Evolutionary conservation across 23 tunicate genomes (phyloP), one percentile per base, ranked within the genome.

Genomic region (Oikopleura albicans): DNA sequence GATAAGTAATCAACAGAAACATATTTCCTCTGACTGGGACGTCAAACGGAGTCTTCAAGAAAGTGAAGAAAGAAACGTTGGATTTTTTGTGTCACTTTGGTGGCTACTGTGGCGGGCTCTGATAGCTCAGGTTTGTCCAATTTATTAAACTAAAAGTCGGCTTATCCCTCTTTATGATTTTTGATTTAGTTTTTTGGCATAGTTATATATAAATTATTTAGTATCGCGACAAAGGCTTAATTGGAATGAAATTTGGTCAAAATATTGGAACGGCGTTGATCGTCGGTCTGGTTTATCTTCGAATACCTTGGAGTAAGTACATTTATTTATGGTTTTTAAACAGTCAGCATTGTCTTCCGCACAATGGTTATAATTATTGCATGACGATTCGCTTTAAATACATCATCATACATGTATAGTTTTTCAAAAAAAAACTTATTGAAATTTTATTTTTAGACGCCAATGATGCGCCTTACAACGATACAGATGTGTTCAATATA

Each of bases 251-350:
- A 29, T 71, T 71, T 27, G 79, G 79, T 22, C 79, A 71, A 29
- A 71, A 71, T 29, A 27, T 71, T 71, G 79, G 79, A 71, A 88
- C 87, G 31, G 91, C 88, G 39, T 39, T 91, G 36, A 86, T 91
- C 39, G 83, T 91, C 57, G 97, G 97, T 0, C 83, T 88, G 40
- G 85, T 88, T 2, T 91, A 86, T 76, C 87, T 91, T 28, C 85
- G 97, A 57, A 84, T 90, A 0, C 89, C 89, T 2, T 91, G 79
- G 79, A 71, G 79, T 71, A 71, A 71, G 79, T 71, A 37, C 28
- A 16, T 16, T 22, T 16, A 12, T 71, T 71, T 2, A 71, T 71
- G 34, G n/a, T n/a, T n/a, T n/a, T n/a, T n/a, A n/a, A n/a, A n/a
- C n/a, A n/a, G n/a, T n/a, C n/a, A n/a, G n/a, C n/a, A n/a, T n/a